phyloP scores from a whole-genome alignment of 2,113 vertebrate species.

The Guaruba guarouba region DNA sequence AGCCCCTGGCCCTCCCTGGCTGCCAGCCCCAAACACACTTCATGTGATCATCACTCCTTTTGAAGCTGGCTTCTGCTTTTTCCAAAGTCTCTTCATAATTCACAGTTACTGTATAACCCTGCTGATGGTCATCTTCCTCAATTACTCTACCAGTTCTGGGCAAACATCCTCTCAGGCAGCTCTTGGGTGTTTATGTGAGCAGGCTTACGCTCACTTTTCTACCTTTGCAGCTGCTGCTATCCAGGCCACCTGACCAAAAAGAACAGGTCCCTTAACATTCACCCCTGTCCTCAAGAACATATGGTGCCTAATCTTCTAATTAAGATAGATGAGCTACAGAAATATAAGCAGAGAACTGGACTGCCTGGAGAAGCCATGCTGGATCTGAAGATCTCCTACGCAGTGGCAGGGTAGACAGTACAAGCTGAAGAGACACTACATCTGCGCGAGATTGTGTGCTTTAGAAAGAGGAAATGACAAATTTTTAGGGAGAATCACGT shows the following conservation, averaged over 20 bases:
- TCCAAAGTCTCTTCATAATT: not conserved
- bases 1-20: not conserved
- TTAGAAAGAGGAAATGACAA: not conserved
- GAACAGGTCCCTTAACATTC: not conserved
- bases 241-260: not conserved
- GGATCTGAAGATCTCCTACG: fast-evolving
- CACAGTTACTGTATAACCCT: not conserved
- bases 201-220: not conserved
- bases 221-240: not conserved
- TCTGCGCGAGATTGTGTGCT: not conserved
- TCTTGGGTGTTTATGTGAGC: not conserved
- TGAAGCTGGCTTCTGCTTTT: not conserved
- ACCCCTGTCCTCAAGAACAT: not conserved
- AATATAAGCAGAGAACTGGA: not conserved
- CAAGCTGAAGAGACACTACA: not conserved
- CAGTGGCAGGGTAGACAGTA: no score
- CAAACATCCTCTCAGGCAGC: not conserved
- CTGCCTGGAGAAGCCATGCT: no score
- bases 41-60: fast-evolving
- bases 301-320: not conserved
- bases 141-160: not conserved
- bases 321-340: not conserved
- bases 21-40: fast-evolving
- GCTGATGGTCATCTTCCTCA: not conserved
- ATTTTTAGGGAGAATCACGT: not conserved